phyloP scores from a whole-genome alignment of 2,797 vertebrate genomes.

The Arrhamphus sclerolepis region DNA sequence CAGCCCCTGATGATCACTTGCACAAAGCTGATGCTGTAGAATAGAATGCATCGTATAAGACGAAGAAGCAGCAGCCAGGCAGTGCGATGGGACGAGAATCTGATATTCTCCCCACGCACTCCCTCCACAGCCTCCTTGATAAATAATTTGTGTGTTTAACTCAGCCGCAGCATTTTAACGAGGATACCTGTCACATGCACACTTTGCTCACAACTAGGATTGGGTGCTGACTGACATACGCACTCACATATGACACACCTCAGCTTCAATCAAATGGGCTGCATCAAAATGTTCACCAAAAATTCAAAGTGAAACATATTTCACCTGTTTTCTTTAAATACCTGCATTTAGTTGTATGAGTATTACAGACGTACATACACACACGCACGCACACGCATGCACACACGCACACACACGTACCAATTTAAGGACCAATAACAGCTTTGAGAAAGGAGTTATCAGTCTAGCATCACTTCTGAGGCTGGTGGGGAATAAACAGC shows the following conservation, averaged over 20 bases:
- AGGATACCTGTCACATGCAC: constrained; percentile 69
- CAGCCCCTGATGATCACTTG: constrained; percentile 46
- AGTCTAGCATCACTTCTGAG: constrained; percentile 75
- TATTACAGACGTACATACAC: neutral
- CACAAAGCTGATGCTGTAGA: constrained; percentile 43
- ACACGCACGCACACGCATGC: neutral
- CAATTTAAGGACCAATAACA: constrained; percentile 47
- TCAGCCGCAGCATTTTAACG: constrained; percentile 70
- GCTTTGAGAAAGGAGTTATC: constrained; percentile 43
- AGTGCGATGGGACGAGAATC: constrained; percentile 57
- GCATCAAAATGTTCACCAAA: neutral
- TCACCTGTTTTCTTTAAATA: neutral
- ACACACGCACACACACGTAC: constrained; percentile 7
- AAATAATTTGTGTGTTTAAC: constrained; percentile 80
- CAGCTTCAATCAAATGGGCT: constrained; percentile 9
- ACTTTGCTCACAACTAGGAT: constrained; percentile 34
- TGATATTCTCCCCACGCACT: constrained; percentile 73
- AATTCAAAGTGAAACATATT: neutral
- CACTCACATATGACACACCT: neutral
- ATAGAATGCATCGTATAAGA: constrained; percentile 34
- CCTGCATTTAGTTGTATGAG: neutral
- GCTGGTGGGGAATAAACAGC: constrained; percentile 73
- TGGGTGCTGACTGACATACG: constrained; percentile 28
- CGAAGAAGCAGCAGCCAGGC: constrained; percentile 33
- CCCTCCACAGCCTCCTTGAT: constrained; percentile 69